Evolutionary conservation across 1,140 invertebrate genomes (phyloP), one percentile per base, ranked within the genome.

Genomic region (Eubasilissa regina): DNA sequence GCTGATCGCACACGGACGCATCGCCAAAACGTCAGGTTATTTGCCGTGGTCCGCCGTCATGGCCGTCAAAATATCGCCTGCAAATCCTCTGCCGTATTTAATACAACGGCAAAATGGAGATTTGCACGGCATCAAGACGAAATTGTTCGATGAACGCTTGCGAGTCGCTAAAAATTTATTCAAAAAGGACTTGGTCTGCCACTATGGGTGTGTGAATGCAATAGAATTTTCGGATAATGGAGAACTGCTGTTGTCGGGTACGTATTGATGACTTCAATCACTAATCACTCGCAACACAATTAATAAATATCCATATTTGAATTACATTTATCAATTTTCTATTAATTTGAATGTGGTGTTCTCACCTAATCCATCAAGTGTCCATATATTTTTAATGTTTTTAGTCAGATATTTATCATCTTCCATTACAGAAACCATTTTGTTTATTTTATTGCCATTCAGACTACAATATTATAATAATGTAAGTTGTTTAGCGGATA

Each of bases 171-270:
- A 92, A 84, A 95, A 93, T 87, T 90, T 97, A 15, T 97, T 94
- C 86, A 92, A 94, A 72, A 95, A 95, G 83, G 95, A 98, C 90
- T 89, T 99, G 15, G 90, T 93, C 75, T 94, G 94, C 44, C 97
- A 99, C 90, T 98, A 93, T 90, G 97, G 97, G 82, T 99, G 97
- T 91, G 96, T 99, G 25, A 99, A 99, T 91, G 97, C 97, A 25
- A 95, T 98, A 82, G 97, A 98, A 88, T 99, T 98, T 90, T 97
- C 95, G 4, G 91, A 92, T 70, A 93, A 96, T 87, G 97, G 97
- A 79, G 92, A 96, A 85, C 92, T 93, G 76, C 91, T 99, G 64
- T 92, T 95, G 79, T 98, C 97, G 84, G 97, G 97, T 98, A 90
- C 88, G 83, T 79, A 43, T 53, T 73, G 51, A 68, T 47, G 25